These are phyloP conservation scores for Idaea straminata DNA, from an alignment of 2,888 invertebrate genomes.

Conservation along the genomic window DNA sequence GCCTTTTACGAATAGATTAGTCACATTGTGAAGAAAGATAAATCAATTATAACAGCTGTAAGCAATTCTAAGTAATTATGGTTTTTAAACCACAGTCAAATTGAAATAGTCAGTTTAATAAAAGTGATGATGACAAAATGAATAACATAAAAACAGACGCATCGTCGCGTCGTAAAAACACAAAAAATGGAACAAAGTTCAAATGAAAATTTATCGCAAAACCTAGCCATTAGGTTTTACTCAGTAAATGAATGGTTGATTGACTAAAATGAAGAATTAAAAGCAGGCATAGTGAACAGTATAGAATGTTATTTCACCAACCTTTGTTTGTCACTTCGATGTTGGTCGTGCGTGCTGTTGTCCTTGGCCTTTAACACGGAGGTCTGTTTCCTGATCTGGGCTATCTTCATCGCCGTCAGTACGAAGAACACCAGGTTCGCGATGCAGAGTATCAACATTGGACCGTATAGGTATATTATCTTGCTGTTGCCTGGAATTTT, in stretches of 20 bases:
- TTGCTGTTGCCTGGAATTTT: slow-evolving; percentile 55
- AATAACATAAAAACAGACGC: no score
- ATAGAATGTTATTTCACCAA: slow-evolving; percentile 24
- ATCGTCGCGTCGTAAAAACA: no score
- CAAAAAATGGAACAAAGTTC: no score
- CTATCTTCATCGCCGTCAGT: slow-evolving; percentile 61
- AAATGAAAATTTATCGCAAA: no score
- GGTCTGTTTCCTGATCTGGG: slow-evolving; percentile 60
- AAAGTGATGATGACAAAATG: no score
- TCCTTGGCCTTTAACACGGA: slow-evolving; percentile 60
- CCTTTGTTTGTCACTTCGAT: slow-evolving; percentile 64
- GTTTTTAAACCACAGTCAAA: not conserved
- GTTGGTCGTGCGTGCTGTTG: slow-evolving; percentile 58
- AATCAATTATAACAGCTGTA: not conserved
- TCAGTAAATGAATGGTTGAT: no score
- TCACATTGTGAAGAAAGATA: not conserved
- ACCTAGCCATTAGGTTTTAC: no score
- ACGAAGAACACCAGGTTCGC: slow-evolving; percentile 64
- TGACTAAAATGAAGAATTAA: slow-evolving; percentile 8
- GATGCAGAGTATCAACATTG: slow-evolving; percentile 58
- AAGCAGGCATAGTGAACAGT: not conserved
- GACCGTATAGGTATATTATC: slow-evolving; percentile 63
- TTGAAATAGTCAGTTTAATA: not conserved
- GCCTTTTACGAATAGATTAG: not conserved
- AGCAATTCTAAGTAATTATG: not conserved